Evolutionary conservation across 2,113 vertebrate genomes (phyloP), one percentile per base, ranked within the genome.

Genomic region (Amblyopsis rosae): DNA sequence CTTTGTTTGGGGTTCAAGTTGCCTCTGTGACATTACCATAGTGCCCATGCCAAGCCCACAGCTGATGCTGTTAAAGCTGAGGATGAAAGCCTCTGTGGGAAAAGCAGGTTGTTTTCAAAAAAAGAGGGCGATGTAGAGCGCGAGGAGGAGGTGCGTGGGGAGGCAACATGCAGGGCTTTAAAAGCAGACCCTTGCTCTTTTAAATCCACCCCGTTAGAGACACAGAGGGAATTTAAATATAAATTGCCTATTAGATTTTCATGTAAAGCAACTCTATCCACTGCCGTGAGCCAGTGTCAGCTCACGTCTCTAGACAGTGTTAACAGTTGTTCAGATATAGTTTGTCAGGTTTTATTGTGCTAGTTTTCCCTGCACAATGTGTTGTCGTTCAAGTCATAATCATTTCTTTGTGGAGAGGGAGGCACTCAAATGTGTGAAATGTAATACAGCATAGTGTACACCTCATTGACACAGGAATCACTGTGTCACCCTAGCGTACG

Each of bases 151-250:
- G 88, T 88, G 82, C 84, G 84, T 72, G 82, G 80, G 82, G 12
- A 85, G 84, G 82, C 85, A 47, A 79, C 85, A 70, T 79, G 80
- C 74, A 78, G 73, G 48, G 79, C 77, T 87, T 91, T 89, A 85
- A 85, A 88, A 87, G 76, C 75, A 82, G 73, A 75, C 73, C 70
- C 67, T 73, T 80, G 88, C 85, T 86, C 88, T 87, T 90, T 89
- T 89, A 88, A 90, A 90, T 89, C 82, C 84, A 77, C 68, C 77
- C 7, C 72, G 48, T 89, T 87, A 88, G 76, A 80, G 82, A 88
- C 65, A 85, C 83, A 82, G 87, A 88, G 77, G 78, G 90, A 89
- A 92, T 92, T 87, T 87, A 90, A 91, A 92, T 93, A 87, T 87
- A 93, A 93, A 92, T 93, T 88, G 88, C 86, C 90, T 88, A 86